Conservation (phyloP, 35 echinoderm and acorn worm species). For the Apostichopus japonicus region DNA sequence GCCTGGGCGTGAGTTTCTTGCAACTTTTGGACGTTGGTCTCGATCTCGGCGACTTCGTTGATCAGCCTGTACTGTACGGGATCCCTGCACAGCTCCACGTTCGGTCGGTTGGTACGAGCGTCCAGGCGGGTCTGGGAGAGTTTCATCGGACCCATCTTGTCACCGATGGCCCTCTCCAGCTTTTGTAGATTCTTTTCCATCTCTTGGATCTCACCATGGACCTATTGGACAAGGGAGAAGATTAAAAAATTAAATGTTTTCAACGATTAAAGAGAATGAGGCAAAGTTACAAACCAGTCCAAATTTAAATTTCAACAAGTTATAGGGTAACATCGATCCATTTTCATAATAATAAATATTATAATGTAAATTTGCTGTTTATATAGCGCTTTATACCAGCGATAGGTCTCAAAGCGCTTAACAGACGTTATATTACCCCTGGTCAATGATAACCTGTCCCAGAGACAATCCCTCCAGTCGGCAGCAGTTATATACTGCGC, state of each 20-base stretch:
- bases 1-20: conserved; percentile 82
- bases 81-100: conserved; percentile 96
- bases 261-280: too few species aligned
- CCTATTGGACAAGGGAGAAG: conserved; percentile 49
- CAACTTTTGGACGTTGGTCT: conserved; percentile 72
- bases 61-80: conserved; percentile 99
- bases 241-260: background rate
- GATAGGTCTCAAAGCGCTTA: too few species aligned
- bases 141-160: conserved; percentile 94
- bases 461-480: too few species aligned
- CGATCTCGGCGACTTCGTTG: conserved; percentile 87
- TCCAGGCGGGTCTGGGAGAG: conserved; percentile 86
- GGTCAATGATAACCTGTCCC: too few species aligned
- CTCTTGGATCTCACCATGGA: conserved; percentile 86
- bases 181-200: conserved; percentile 98
- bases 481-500: too few species aligned
- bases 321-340: too few species aligned
- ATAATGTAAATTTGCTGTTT: too few species aligned
- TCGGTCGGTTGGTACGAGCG: conserved; percentile 82
- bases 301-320: too few species aligned
- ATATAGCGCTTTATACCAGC: too few species aligned
- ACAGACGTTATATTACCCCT: too few species aligned
- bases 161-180: conserved; percentile 76
- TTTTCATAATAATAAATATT: too few species aligned
- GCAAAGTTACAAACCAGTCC: too few species aligned